Evolutionary conservation across 2,113 vertebrate genomes (phyloP).

Genomic region (Tympanuchus pallidicinctus): DNA sequence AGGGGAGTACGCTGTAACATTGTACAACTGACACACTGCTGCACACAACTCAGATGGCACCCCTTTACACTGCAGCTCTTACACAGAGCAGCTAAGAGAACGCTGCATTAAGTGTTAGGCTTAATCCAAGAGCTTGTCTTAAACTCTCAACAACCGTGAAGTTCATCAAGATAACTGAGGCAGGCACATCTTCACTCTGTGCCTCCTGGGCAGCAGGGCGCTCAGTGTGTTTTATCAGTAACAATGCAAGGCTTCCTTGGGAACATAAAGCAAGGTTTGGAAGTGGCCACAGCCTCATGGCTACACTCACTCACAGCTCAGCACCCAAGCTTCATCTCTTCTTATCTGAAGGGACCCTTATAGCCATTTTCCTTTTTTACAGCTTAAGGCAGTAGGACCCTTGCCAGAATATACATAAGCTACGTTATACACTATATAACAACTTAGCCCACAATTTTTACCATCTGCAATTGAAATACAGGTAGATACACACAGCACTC

Average conservation of each 20-base stretch:
- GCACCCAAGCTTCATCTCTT: not conserved
- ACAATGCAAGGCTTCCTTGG: not conserved
- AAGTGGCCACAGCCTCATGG: not conserved
- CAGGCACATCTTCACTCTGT: not conserved
- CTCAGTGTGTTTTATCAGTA: rapidly evolving
- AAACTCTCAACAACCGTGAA: not conserved
- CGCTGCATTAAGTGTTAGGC: no score
- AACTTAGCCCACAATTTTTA: not conserved
- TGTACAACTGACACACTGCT: not conserved
- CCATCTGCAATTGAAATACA: not conserved
- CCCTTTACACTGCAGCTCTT: not conserved
- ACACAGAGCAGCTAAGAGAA: not conserved
- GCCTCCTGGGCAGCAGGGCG: not conserved
- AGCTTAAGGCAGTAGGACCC: not conserved
- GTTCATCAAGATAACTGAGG: not conserved
- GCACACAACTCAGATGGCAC: not conserved
- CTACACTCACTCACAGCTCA: not conserved
- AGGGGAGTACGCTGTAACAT: not conserved
- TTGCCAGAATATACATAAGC: not conserved
- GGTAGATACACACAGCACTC: not conserved
- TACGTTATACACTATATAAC: not conserved
- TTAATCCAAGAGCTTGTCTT: not conserved
- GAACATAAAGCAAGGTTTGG: not conserved
- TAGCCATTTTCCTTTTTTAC: not conserved
- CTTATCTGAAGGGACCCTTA: not conserved